Evolutionary conservation across 2,797 vertebrate genomes (phyloP), one percentile per base, ranked within the genome.

Genomic region (Sardinella longiceps): DNA sequence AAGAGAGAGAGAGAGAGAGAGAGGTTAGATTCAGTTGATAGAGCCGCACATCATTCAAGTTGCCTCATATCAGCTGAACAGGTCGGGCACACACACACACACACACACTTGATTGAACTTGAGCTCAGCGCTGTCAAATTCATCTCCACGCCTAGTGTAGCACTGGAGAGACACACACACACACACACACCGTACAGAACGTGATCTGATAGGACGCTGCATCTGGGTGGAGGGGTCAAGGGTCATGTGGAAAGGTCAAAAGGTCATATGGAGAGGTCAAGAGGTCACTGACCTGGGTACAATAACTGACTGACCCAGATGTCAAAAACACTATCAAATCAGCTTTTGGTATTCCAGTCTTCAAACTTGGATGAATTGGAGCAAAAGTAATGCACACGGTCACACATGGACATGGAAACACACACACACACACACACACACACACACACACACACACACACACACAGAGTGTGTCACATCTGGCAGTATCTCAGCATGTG

Each of bases 1-100:
- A 25, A 37, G 33, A 80, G 43, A 60, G 28, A 60, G 9, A 63
- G 51, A n/a, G 63, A 87, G 58, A 66, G 82, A 82, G 39, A 53
- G 5, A 30, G 43, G 66, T 37, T 74, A 37, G 86, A 12, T 74
- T 74, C 66, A 74, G 66, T 39, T 37, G 66, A 74, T 74, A 39
- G 37, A 43, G 1, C 43, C 14, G 66, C 33, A 74, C 15, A 33
- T 74, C 66, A 74, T 37, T 39, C 6, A 66, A 74, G 25, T 37
- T 74, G 30, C 30, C 20, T 74, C 10, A 33, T 39, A 74, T 74
- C 66, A 74, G 30, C 66, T 74, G 66, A 74, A 74, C 25, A 74
- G 15, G 66, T 74, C 39, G 4, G 15, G 39, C 33, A 74, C 37
- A 37, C 66, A 7, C 2, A 18, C 30, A 14, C 18, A 74, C 33